Base-by-base conservation (phyloP, 2,113 vertebrate species). In the Jacana jacana region DNA sequence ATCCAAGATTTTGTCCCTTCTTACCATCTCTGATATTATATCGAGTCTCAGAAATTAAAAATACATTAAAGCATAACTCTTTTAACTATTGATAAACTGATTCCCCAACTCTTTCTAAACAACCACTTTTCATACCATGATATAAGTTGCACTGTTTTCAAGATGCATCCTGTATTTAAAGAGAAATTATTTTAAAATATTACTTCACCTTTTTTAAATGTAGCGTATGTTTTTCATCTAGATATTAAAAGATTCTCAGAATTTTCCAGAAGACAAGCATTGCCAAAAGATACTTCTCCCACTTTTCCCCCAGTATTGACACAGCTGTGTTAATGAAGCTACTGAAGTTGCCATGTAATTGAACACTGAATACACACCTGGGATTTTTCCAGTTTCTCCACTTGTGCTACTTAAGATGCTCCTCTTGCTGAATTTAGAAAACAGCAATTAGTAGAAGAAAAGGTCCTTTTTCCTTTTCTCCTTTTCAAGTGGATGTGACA, bases 271-370 rank as follows among this genome's bases (percentile, higher is more conserved):
- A 73, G 51, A 51, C 19, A 71, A 35, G 15, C 12, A 52, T 8
- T 93, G 72, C 82, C 95, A 93, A 93, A 78, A 86, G 92, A 90
- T 65, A 96, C 69, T 96, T 92, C 58, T 94, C 37, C 3, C 11
- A 19, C 19, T 68, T 81, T 39, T 4, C 44, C 30, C 42, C 20
- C 12, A 37, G 7, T 96, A 93, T 91, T 96, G 92, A 97, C 83
- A 94, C 95, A 96, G 96, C 86, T 96, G 92, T 65, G 52, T 84
- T 94, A 95, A 95, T 84, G 88, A 95, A 93, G 93, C 69, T 93
- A 72, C 88, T 79, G 72, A 48, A 86, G 28, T 86, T 86, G 42
- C 55, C 60, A 33, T 55, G 85, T 76, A 95, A 90, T 79, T 78
- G 88, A 92, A 93, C 23, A 73, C 80, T 90, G 72, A 24, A 35